Evolutionary conservation across 2,888 invertebrate species (phyloP), one percentile per base, ranked within the genome.

Genomic region (Thysanoteuthis rhombus): DNA sequence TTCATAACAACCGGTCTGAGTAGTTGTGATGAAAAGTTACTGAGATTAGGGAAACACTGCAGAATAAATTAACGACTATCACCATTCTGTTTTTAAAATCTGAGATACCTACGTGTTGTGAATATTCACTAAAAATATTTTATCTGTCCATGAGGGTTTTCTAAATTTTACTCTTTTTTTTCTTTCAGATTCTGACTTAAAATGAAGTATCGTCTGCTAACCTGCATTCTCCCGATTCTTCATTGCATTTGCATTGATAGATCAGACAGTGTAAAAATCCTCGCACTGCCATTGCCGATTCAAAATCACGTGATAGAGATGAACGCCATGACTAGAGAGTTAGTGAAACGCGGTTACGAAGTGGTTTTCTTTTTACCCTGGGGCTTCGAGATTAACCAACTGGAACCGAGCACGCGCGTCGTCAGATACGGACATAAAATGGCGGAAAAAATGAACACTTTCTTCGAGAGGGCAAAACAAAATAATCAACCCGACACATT

Each of bases 341-440:
- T 93, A 92, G 91, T n/a, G 32, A 93, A 38, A 47, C 90, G 90
- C n/a, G 93, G 92, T 92, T 45, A 93, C 75, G 40, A 91, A n/a
- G 92, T 93, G 5, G 45, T 58, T n/a, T 90, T 92, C 32, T 92
- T 90, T 58, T 42, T 93, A 40, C 91, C 90, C 25, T 16, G 45
- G 32, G 52, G 39, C 32, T 91, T 91, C 90, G 75, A 91, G 19
- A 28, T 28, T 22, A 36, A n/a, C 6, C 75, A 75, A 19, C 12
- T 75, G 12, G n/a, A 16, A 75, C n/a, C 1, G n/a, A 75, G 4
- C 4, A 32, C 38, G 8, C 90, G 93, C 89, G 36, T 93, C 39
- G n/a, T 89, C 36, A 90, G 52, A 52, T 40, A n/a, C 2, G 38
- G 45, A 42, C 89, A 45, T 1, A 32, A 36, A 32, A 47, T 90